Evolutionary conservation across 2,113 vertebrate species (phyloP), one percentile per base, ranked within the genome.

Genomic region (Pterocles gutturalis): DNA sequence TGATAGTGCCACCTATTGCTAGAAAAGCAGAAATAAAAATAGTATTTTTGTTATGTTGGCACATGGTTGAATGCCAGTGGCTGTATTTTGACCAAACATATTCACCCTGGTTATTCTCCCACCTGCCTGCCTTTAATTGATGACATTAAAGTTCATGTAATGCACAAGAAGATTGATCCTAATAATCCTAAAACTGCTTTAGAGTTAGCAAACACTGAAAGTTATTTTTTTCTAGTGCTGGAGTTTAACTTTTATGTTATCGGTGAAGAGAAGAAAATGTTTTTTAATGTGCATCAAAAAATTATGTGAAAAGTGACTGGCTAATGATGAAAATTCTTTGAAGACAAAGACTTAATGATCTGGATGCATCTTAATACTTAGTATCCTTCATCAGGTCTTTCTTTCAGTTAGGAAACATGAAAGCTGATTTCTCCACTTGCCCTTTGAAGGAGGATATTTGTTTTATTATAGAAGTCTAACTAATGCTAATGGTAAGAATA

Each of bases 1-100:
- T 96, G 83, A 89, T 71, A 87, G 95, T 96, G 97, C 94, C 92
- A 95, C 90, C 92, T 97, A 93, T 96, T 95, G 93, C 92, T 92
- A 55, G 83, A 89, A 93, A 92, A 82, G 77, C 65, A 89, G 83
- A 95, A 92, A 41, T 90, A 54, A 90, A 89, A 31, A 7, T 8
- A 71, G 13, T 71, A 7, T 17, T 67, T 81, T 55, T 43, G 5
- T 66, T 83, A 33, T 2, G 34, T 69, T 66, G 72, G 41, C 55
- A 77, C 0, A 0, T 60, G 45, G 31, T 45, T 51, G 60, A 87
- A 45, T 90, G 45, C 6, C 33, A 69, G 48, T 51, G 43, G 38
- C 34, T 86, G 7, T 92, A 8, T 82, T 93, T 92, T 87, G 46
- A 24, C 31, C 84, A 38, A 73, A 60, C 19, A 4, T 43, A 2